A percentile compares a stretch with the other conserved stretches of the same genome.
These are phyloP conservation scores for Chrysogorgia sp. DNA, from an alignment of 92 coral and sea anemone species.

Conservation along the genomic window DNA sequence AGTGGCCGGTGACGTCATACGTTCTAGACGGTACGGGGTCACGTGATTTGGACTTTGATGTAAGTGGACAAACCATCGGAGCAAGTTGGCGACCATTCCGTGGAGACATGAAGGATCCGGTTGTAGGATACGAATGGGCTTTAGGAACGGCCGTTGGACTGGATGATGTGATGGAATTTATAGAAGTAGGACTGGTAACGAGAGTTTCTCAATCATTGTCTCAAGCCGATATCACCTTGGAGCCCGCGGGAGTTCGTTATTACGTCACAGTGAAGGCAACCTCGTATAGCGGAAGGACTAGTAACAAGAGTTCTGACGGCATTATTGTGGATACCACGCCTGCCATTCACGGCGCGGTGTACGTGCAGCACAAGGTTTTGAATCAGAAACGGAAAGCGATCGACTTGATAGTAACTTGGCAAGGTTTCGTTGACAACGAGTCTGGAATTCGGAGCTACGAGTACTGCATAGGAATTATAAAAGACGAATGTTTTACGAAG, in stretches of 20 bases:
- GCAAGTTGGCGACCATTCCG: slow-evolving; percentile 85
- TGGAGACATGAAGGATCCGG: slow-evolving; percentile 76
- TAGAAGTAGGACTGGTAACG: slow-evolving; percentile 68
- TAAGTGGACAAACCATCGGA: slow-evolving; percentile 68
- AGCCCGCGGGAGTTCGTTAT: slow-evolving; percentile 73
- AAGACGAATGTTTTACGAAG: slow-evolving; percentile 57
- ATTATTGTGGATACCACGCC: slow-evolving; percentile 82
- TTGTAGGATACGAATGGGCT: slow-evolving; percentile 87
- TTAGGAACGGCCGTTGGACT: slow-evolving; percentile 66
- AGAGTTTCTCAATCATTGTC: slow-evolving; percentile 62
- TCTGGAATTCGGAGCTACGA: slow-evolving; percentile 67
- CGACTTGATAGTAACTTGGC: slow-evolving; percentile 71
- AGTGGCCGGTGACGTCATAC: slow-evolving; percentile 76
- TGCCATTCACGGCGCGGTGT: slow-evolving; percentile 62
- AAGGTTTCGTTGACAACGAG: slow-evolving; percentile 68
- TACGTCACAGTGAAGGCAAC: slow-evolving; percentile 79
- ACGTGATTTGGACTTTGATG: slow-evolving; percentile 60
- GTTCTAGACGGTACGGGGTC: slow-evolving; percentile 70
- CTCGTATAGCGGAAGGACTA: slow-evolving; percentile 67
- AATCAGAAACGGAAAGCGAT: slow-evolving; percentile 61
- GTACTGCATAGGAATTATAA: slow-evolving; percentile 76
- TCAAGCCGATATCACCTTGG: slow-evolving; percentile 67
- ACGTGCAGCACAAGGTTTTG: slow-evolving; percentile 56
- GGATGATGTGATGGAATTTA: slow-evolving; percentile 78
- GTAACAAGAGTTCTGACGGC: slow-evolving; percentile 73